Conservation (phyloP, 2,888 invertebrate species). For the Cremastobaeus sp. region DNA sequence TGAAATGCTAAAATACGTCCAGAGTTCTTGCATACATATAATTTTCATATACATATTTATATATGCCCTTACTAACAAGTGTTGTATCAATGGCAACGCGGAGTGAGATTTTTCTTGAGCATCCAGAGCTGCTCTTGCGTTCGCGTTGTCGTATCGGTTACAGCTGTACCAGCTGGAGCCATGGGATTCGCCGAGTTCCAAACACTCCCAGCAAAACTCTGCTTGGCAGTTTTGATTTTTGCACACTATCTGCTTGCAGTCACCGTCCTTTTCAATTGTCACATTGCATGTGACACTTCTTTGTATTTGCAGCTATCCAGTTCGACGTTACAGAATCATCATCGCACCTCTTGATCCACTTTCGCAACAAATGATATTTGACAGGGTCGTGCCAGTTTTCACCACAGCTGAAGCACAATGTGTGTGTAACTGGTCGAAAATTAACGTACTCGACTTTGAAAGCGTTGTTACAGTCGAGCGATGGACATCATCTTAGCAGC, state of each 20-base stretch:
- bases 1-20: conserved; percentile 14
- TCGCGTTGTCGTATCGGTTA: conserved; percentile 97
- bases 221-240: conserved; percentile 98
- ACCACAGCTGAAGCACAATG: conserved; percentile 97
- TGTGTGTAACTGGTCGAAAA: conserved; percentile 92
- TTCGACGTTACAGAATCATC: conserved; percentile 99
- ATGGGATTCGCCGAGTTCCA: conserved; percentile 99
- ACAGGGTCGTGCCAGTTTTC: conserved; percentile 99
- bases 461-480: conserved; percentile 97
- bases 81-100: conserved; percentile 82
- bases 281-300: conserved; percentile 99
- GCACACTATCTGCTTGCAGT: conserved; percentile 99
- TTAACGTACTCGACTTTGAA: conserved; percentile 95
- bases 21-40: conserved; percentile 3
- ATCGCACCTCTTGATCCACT: conserved; percentile 99
- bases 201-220: conserved; percentile 99
- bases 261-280: conserved; percentile 97
- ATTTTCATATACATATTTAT: conserved; percentile 19
- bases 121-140: conserved; percentile 96
- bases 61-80: conserved; percentile 34
- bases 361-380: conserved; percentile 92
- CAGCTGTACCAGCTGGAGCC: conserved; percentile 99
- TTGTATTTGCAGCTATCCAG: conserved; percentile 99
- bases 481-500: conserved; percentile 97
- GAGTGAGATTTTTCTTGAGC: conserved; percentile 96